phyloP scores from a whole-genome alignment of 2,888 invertebrate species.

The Ophioninae sp. region DNA sequence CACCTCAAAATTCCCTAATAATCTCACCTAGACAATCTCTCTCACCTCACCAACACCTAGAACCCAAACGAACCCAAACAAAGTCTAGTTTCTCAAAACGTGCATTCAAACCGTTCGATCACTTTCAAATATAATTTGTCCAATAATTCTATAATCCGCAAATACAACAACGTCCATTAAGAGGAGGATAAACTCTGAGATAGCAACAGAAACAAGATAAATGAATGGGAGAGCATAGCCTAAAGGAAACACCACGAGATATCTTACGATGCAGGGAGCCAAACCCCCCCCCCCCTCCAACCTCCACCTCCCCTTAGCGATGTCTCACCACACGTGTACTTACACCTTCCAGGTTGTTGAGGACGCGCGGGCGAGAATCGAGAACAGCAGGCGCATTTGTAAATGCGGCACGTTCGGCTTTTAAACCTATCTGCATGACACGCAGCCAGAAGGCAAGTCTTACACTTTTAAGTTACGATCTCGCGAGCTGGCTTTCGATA shows the following conservation, averaged over 20 bases:
- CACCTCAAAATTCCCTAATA: no score
- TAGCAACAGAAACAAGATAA: not conserved
- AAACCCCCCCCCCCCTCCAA: no score
- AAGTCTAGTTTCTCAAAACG: no score
- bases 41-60: no score
- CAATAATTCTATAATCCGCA: not conserved
- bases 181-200: not conserved
- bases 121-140: not conserved
- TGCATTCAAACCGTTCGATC: no score
- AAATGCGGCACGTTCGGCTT: constrained; percentile 80
- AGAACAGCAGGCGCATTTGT: constrained; percentile 73
- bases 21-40: no score
- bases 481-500: constrained; percentile 79
- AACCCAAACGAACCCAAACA: no score
- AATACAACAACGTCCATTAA: not conserved
- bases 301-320: not conserved
- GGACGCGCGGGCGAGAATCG: constrained; percentile 14
- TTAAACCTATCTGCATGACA: constrained; percentile 81
- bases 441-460: constrained; percentile 73
- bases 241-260: constrained; percentile 35
- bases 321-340: constrained; percentile 40
- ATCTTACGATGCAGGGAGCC: constrained; percentile 15
- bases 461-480: constrained; percentile 80
- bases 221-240: constrained; percentile 17
- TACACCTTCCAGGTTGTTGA: constrained; percentile 19